Conservation (phyloP, 2,888 invertebrate species). For the Geophilus truncorum region DNA sequence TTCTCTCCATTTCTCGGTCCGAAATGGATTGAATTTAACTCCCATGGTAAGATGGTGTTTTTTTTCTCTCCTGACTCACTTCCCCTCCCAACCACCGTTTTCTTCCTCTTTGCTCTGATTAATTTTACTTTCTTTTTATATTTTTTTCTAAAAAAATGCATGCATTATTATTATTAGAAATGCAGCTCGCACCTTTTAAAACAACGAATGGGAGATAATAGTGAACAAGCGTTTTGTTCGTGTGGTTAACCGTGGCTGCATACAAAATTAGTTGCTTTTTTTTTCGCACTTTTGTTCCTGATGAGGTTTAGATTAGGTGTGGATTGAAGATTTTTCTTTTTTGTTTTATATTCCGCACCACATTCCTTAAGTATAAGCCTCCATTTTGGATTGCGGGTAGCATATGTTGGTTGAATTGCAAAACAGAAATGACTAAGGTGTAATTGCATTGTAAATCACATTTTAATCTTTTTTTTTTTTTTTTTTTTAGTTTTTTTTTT, state of each 20-base stretch:
- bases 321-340: background rate
- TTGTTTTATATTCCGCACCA: background rate
- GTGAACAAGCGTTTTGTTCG: background rate
- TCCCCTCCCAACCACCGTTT: no score
- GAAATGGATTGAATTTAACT: constrained; percentile 21
- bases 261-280: background rate
- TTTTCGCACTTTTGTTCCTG: background rate
- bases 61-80: no score
- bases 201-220: background rate
- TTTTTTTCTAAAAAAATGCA: background rate
- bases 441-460: constrained; percentile 14
- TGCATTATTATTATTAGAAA: background rate
- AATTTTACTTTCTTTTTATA: background rate
- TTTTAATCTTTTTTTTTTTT: background rate
- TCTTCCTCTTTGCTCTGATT: background rate
- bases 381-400: background rate
- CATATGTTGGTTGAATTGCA: constrained; percentile 21
- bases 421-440: background rate
- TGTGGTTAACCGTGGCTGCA: constrained; percentile 7
- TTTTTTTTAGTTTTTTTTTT: no score
- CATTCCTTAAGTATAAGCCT: background rate
- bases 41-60: constrained; percentile 9
- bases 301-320: constrained; percentile 24
- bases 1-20: constrained; percentile 21
- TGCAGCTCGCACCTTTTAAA: background rate